Percentiles rank a stretch among this genome's conserved stretches.
Evolutionary conservation across 2,113 vertebrate genomes (phyloP).

Genomic region (Sisor rabdophorus): DNA sequence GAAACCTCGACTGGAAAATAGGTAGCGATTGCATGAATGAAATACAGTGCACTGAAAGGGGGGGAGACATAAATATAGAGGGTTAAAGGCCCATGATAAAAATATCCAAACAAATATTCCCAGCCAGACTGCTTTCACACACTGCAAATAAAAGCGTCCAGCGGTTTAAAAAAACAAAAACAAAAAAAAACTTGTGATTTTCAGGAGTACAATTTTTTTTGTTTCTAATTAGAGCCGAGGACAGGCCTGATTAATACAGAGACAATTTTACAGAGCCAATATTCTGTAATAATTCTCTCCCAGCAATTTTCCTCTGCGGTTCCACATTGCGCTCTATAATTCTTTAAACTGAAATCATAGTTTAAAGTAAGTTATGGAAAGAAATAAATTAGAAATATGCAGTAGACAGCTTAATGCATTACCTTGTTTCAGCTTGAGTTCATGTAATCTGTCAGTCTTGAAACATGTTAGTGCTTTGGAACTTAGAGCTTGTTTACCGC

Average conservation of each 20-base stretch:
- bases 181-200: conserved; percentile 7
- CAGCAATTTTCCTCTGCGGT: conserved; percentile 32
- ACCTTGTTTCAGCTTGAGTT: conserved; percentile 31
- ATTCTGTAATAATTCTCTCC: conserved; percentile 30
- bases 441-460: conserved; percentile 25
- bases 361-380: conserved; percentile 12
- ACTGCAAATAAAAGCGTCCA: background rate
- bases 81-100: conserved; percentile 28
- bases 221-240: conserved; percentile 33
- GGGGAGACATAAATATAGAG: conserved; percentile 60
- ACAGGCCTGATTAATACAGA: conserved; percentile 40
- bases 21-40: conserved; percentile 59
- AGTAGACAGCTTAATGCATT: conserved; percentile 30
- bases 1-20: conserved; percentile 57
- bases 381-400: conserved; percentile 18
- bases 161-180: background rate
- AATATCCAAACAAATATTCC: conserved; percentile 59
- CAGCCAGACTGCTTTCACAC: conserved; percentile 9
- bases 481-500: conserved; percentile 56
- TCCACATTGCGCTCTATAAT: conserved; percentile 31
- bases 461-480: background rate
- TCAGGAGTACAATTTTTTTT: conserved; percentile 21
- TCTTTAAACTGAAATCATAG: conserved; percentile 29
- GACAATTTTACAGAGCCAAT: conserved; percentile 37
- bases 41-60: conserved; percentile 56